Base-by-base conservation (phyloP, 23 tunicate genomes). In the Clavelina lepadiformis region DNA sequence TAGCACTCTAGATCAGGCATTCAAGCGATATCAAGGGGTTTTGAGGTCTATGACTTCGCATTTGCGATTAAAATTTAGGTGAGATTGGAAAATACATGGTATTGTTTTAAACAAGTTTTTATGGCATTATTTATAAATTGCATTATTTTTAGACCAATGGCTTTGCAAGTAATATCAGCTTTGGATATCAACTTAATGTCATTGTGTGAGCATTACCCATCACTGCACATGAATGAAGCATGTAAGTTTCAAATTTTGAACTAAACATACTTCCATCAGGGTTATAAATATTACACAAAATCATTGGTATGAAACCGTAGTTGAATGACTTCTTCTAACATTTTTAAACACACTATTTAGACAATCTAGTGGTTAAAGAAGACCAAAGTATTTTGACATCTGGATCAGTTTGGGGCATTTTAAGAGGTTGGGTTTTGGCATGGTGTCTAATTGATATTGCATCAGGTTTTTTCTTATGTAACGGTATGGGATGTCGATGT, bases 351-450 rank as follows among this genome's bases (percentile, higher is more conserved):
- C 19, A 19, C 15, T 62, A 23, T 47, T 51, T 51, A 8, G 28
- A 29, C 68, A 82, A 83, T 83, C 25, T 68, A 3, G 28, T 83
- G 44, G 68, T 65, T 50, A 58, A 73, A 3, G 67, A 41, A 34
- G 47, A 29, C 46, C 11, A 25, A 18, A 44, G 44, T 31, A 60
- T 5, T 60, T 60, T 69, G 35, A n/a, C 7, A 5, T 24, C 75
- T 5, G 8, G 33, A 31, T 69, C 75, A 19, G 75, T 69, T n/a
- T 69, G 75, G 75, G 75, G 75, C 2, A 30, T 69, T 29, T 24
- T 69, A 29, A 53, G 75, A 69, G 75, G 75, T 54, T 15, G 4
- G 58, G n/a, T 53, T 7, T 11, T 44, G 15, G 13, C 49, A 11
- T 11, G n/a, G n/a, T n/a, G n/a, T n/a, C n/a, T n/a, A n/a, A n/a